Evolutionary conservation across 1,140 invertebrate genomes (phyloP).

Genomic region (Apocrypta bakeri): DNA sequence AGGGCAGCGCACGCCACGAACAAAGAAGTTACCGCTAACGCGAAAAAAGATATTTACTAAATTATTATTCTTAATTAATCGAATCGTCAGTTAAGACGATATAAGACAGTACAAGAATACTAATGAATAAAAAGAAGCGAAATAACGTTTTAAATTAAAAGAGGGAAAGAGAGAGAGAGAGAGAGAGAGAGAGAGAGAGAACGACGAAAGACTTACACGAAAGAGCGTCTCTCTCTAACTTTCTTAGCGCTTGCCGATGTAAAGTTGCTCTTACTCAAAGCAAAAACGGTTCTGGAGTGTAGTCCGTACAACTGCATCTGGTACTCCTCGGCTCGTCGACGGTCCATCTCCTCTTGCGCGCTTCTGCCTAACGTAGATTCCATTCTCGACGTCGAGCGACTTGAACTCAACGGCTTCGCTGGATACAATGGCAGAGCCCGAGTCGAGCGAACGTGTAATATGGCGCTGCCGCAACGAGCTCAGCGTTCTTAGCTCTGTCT

Average conservation of each 20-base stretch:
- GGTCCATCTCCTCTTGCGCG: slow-evolving; percentile 50
- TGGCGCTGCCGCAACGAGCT: background rate
- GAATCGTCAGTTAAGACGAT: background rate
- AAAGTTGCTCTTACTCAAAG: slow-evolving; percentile 62
- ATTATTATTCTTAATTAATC: background rate
- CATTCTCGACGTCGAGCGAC: background rate
- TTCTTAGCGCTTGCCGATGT: no score
- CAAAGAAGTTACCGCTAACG: background rate
- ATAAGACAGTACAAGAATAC: no score
- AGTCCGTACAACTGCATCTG: slow-evolving; percentile 70
- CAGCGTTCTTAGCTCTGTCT: background rate
- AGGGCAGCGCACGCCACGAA: background rate
- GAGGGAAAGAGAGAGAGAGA: background rate
- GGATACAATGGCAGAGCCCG: slow-evolving; percentile 36
- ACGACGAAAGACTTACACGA: background rate
- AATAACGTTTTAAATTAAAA: background rate
- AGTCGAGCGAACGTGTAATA: slow-evolving; percentile 15
- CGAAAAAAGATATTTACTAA: background rate
- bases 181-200: background rate
- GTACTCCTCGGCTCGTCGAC: slow-evolving; percentile 66
- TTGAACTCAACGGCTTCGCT: slow-evolving; percentile 27
- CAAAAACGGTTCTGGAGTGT: slow-evolving; percentile 63
- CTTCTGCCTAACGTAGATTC: no score
- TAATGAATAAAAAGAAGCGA: background rate
- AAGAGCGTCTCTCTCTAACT: background rate